Conservation (phyloP, 2,113 vertebrate species). For the Sterna hirundo region DNA sequence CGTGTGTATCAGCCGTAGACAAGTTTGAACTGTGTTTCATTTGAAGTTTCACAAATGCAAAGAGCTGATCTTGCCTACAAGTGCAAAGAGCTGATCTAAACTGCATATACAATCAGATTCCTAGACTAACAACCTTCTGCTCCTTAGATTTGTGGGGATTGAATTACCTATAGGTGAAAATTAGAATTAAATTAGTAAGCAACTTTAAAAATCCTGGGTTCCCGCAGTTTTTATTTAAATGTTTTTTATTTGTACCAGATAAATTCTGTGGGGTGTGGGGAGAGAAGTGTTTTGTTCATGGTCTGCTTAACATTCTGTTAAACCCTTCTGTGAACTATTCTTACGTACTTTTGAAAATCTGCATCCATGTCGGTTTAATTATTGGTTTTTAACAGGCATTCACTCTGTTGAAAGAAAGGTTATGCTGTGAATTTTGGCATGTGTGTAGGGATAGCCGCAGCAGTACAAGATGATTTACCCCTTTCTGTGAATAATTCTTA, state of each 20-base stretch:
- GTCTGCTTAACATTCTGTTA: neutral
- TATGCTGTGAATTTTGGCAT: neutral
- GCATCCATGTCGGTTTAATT: neutral
- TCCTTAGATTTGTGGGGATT: neutral
- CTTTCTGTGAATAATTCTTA: neutral
- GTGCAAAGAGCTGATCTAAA: neutral
- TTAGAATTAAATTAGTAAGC: neutral
- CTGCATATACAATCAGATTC: neutral
- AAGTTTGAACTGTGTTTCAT: neutral
- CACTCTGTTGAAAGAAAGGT: neutral
- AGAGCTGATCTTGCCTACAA: neutral
- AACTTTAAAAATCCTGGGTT: neutral
- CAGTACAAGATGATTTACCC: neutral
- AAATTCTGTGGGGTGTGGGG: neutral
- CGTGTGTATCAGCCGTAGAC: neutral
- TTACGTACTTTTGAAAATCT: neutral
- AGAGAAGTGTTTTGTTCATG: neutral
- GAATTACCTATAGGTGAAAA: neutral
- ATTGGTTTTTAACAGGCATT: neutral
- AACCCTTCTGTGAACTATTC: neutral
- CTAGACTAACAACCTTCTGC: neutral
- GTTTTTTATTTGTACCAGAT: neutral
- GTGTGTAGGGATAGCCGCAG: neutral
- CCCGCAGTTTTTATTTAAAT: neutral
- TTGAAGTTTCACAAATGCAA: neutral